A percentile compares a stretch with the other conserved stretches of the same genome.
phyloP scores from a whole-genome alignment of 2,888 invertebrate species.

The Petrolisthes manimaculis region DNA sequence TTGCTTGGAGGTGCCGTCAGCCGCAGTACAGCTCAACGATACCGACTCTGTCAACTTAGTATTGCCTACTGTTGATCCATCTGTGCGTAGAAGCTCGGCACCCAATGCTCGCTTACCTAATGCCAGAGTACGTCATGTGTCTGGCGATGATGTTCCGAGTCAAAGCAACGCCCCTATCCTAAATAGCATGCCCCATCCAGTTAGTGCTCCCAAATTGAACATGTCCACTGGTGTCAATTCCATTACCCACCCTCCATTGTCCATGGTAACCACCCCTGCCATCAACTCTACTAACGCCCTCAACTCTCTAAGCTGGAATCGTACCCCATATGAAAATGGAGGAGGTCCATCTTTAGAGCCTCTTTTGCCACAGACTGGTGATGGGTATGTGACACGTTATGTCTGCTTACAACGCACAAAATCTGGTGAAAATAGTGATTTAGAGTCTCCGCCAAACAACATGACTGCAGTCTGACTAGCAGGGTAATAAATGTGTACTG shows the following conservation, averaged over 20 bases:
- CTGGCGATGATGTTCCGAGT: constrained; percentile 15
- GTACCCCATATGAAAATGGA: constrained; percentile 58
- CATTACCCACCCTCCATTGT: background rate
- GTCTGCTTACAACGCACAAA: constrained; percentile 51
- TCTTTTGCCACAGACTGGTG: constrained; percentile 53
- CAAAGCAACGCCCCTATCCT: background rate
- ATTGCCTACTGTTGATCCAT: constrained; percentile 22
- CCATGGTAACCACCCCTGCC: constrained; percentile 9
- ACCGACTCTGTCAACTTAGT: constrained; percentile 48
- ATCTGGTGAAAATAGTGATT: constrained; percentile 46
- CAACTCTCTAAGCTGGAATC: constrained; percentile 41
- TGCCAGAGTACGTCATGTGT: constrained; percentile 26
- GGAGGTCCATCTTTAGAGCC: constrained; percentile 59
- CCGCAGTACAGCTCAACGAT: constrained; percentile 69
- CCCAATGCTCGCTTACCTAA: constrained; percentile 37
- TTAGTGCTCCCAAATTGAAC: background rate
- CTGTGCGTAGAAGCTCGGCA: constrained; percentile 51
- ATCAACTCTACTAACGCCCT: background rate
- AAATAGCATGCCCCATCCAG: constrained; percentile 3
- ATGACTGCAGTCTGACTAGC: constrained; percentile 47
- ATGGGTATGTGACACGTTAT: constrained; percentile 58
- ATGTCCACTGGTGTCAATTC: background rate
- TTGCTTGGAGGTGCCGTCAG: constrained; percentile 81
- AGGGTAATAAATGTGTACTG: background rate
- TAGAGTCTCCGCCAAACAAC: constrained; percentile 41